Percentiles rank a stretch among this genome's conserved stretches.
These are phyloP conservation scores for Podabrus alpinus DNA, from an alignment of 2,888 invertebrate species.

Conservation along the genomic window DNA sequence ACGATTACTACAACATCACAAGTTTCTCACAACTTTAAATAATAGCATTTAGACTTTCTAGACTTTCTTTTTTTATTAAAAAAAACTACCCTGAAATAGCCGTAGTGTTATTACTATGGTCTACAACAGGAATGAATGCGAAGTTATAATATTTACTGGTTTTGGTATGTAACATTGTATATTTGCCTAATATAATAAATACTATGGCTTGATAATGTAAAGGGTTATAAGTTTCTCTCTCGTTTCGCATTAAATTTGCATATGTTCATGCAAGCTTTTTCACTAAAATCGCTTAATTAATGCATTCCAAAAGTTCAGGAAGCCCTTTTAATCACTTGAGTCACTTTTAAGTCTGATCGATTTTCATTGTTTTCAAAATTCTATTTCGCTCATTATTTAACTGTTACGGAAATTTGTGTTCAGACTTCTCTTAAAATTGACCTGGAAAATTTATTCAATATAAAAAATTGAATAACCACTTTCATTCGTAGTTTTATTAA, in stretches of 20 bases:
- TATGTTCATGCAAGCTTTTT: neutral
- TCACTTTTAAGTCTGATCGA: neutral
- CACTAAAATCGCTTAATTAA: neutral
- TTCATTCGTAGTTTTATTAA: neutral
- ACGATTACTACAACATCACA: too few species aligned
- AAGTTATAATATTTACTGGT: too few species aligned
- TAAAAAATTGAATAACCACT: neutral
- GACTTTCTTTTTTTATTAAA: too few species aligned
- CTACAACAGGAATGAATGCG: too few species aligned
- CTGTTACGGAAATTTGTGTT: neutral
- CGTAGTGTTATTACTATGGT: too few species aligned
- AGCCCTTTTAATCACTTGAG: neutral
- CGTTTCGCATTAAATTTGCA: neutral
- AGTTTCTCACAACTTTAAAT: too few species aligned
- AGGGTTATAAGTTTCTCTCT: neutral
- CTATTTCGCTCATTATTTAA: neutral
- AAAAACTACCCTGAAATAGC: too few species aligned
- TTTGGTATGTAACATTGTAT: too few species aligned
- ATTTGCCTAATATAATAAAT: neutral
- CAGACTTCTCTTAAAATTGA: neutral
- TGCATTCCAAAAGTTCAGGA: neutral
- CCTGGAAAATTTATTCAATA: neutral
- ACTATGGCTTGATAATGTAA: neutral
- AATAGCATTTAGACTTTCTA: too few species aligned
- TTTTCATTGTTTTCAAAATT: neutral